phyloP scores from a whole-genome alignment of 2,888 invertebrate genomes.

The Sinhomidia bicolor region DNA sequence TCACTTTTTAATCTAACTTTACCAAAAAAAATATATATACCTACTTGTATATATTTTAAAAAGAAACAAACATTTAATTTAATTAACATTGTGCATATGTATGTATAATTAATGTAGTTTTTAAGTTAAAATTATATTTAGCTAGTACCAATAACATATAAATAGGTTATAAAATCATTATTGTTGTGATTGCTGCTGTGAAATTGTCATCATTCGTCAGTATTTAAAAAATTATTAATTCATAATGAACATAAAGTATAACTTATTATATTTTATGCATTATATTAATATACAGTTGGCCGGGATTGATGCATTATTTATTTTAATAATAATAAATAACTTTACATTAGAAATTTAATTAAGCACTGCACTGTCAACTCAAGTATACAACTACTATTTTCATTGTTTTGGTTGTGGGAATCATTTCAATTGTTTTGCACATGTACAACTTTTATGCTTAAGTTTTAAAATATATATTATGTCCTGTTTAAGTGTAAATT shows the following conservation, averaged over 20 bases:
- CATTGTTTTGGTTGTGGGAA: neutral
- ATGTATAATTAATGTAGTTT: no score
- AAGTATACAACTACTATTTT: neutral
- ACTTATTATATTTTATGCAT: no score
- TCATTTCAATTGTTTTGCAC: neutral
- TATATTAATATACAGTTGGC: neutral
- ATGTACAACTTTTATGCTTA: no score
- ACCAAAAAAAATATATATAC: no score
- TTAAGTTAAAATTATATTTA: no score
- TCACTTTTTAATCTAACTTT: no score
- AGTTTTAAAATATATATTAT: no score
- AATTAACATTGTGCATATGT: no score
- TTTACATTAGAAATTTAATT: neutral
- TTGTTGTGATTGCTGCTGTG: slow-evolving; percentile 12
- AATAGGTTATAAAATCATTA: neutral
- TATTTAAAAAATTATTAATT: neutral
- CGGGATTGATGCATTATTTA: slow-evolving; percentile 30
- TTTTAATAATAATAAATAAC: no score
- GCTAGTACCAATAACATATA: neutral
- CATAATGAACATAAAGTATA: neutral
- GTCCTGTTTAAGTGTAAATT: no score
- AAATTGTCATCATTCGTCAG: slow-evolving; percentile 18
- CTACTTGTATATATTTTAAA: no score
- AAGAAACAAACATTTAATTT: neutral
- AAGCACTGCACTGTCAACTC: neutral